These are phyloP conservation scores for Scalopus aquaticus DNA, from an alignment of 2,113 vertebrate genomes.

Conservation along the genomic window DNA sequence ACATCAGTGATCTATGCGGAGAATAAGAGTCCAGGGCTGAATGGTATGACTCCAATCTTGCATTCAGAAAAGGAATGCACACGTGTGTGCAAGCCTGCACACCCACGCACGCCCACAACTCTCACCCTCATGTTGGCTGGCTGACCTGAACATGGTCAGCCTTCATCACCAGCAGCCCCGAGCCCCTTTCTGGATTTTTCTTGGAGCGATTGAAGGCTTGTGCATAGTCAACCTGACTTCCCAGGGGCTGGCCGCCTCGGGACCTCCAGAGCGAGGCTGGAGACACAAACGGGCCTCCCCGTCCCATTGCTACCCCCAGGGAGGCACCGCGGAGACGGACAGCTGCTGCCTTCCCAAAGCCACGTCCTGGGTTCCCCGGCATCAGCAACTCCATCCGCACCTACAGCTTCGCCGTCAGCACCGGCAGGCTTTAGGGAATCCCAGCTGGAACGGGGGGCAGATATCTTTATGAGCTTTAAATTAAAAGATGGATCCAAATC, in stretches of 20 bases:
- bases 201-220: neutral
- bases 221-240: neutral
- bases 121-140: no score
- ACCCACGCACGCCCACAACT: neutral
- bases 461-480: neutral
- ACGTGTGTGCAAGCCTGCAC: rapidly evolving
- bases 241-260: rapidly evolving
- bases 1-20: neutral
- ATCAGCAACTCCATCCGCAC: neutral
- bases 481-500: neutral
- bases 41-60: neutral
- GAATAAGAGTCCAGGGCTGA: neutral
- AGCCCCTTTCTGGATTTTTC: neutral
- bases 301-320: neutral
- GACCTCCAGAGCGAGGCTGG: neutral
- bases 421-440: neutral
- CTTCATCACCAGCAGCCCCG: neutral
- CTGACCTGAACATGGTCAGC: rapidly evolving
- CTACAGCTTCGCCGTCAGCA: neutral
- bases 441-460: neutral
- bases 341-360: rapidly evolving
- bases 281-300: neutral
- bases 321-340: neutral
- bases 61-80: neutral
- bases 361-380: rapidly evolving